Conservation (phyloP, 2,888 invertebrate species). For the Lochmaea crataegi region DNA sequence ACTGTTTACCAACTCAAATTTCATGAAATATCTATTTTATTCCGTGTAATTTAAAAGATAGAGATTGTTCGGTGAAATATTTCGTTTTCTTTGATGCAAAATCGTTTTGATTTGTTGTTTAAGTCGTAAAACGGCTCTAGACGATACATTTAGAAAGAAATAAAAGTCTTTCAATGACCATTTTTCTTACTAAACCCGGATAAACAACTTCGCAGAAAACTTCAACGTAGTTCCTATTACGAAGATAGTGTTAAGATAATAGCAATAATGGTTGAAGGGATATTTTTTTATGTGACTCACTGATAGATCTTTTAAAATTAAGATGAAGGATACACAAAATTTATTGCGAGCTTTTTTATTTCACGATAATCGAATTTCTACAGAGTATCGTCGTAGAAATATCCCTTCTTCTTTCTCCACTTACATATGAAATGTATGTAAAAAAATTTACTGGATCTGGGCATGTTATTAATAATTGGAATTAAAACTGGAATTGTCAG, state of each 20-base stretch:
- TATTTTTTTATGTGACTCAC: conserved; percentile 21
- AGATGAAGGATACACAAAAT: background rate
- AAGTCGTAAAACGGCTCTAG: conserved; percentile 5
- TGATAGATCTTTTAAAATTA: conserved; percentile 11
- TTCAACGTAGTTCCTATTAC: conserved; percentile 13
- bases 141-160: conserved; percentile 24
- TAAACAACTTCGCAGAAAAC: conserved; percentile 23
- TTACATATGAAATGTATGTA: no score
- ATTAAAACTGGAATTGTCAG: no score
- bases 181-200: conserved; percentile 30
- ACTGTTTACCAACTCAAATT: no score
- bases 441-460: no score
- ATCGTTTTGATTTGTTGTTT: conserved; percentile 18
- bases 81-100: conserved; percentile 12
- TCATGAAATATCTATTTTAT: no score
- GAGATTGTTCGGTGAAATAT: background rate
- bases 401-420: no score
- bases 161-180: conserved; percentile 32
- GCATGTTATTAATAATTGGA: no score
- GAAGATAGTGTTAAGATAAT: conserved; percentile 32
- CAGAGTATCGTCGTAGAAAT: no score
- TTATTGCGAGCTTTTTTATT: background rate
- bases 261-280: conserved; percentile 26
- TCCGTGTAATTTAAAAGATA: no score
- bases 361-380: no score